A percentile compares a stretch with the other conserved stretches of the same genome.
Evolutionary conservation across 1,140 invertebrate genomes (phyloP).

Genomic region (Agrilus planipennis): DNA sequence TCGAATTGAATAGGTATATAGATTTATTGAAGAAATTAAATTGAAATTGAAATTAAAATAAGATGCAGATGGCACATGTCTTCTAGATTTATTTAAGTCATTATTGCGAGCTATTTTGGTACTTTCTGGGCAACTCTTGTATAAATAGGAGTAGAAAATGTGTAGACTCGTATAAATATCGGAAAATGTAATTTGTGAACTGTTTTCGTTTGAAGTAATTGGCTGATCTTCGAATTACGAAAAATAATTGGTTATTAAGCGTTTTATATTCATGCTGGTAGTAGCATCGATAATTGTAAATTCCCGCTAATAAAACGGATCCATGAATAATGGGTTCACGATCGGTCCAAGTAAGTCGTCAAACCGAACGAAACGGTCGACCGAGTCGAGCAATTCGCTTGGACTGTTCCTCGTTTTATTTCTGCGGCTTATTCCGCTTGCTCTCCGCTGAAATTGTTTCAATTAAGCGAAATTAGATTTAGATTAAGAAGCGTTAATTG

Average conservation of each 20-base stretch:
- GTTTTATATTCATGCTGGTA: slow-evolving; percentile 14
- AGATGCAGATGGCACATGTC: too few species aligned
- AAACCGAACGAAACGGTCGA: slow-evolving; percentile 4
- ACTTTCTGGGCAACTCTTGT: too few species aligned
- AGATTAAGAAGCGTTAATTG: slow-evolving; percentile 20
- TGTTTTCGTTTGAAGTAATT: too few species aligned
- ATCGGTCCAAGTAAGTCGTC: slow-evolving; percentile 9
- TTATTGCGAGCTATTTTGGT: too few species aligned
- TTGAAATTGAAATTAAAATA: too few species aligned
- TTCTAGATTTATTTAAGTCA: too few species aligned
- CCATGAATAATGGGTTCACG: slow-evolving; percentile 13
- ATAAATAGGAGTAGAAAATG: too few species aligned
- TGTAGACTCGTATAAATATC: too few species aligned
- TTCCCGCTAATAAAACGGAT: slow-evolving; percentile 12
- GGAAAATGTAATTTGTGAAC: too few species aligned
- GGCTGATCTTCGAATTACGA: slow-evolving; percentile 6
- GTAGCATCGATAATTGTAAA: slow-evolving; percentile 12
- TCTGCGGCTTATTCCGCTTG: slow-evolving; percentile 17
- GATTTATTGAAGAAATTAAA: too few species aligned
- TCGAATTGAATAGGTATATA: too few species aligned
- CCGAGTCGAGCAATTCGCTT: slow-evolving; percentile 9
- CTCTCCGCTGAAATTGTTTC: slow-evolving; percentile 20
- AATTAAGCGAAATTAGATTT: slow-evolving; percentile 22
- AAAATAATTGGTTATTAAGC: slow-evolving; percentile 22
- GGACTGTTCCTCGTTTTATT: slow-evolving; percentile 11